Base-by-base conservation (phyloP, 2,113 vertebrate genomes). In the Cettia cetti region DNA sequence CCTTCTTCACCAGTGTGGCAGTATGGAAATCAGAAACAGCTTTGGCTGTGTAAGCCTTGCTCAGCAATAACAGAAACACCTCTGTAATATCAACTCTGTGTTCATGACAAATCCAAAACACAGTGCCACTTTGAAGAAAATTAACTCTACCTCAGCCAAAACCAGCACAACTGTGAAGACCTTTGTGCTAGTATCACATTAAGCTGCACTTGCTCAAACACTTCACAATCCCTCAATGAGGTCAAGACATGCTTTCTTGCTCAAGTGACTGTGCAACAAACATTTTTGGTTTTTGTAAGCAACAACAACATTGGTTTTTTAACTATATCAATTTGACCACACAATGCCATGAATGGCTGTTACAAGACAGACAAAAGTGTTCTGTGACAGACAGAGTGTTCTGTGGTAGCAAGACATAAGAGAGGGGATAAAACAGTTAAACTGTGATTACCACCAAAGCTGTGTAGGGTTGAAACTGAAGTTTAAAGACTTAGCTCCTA, bases 301-400 rank as follows among this genome's bases (percentile, higher is more conserved):
- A 75, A 28, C 4, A 53, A 10, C 22, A 53, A n/a, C 1, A 0
- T 37, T 26, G 0, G 2, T 68, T 39, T 45, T 86, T 63, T 16
- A 31, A 2, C 10, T 61, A 2, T 45, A 35, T 39, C 27, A 30
- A 0, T 68, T 68, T 71, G 33, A 28, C 16, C 40, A 15, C 2
- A 0, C 7, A 39, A 35, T 12, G 1, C 18, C 11, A 30, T 7
- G 6, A 59, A 66, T 24, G 31, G 7, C 28, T 78, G 14, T 54
- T 44, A 66, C 9, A 63, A 42, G 21, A 39, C 5, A 86, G 33
- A 1, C 42, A 75, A 57, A 69, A 21, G 9, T n/a, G n/a, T n/a
- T n/a, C n/a, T n/a, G n/a, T n/a, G n/a, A n/a, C n/a, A n/a, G n/a
- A n/a, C 18, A 71, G 7, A 30, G 11, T 15, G 14, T 50, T 4